These are phyloP conservation scores for Sabellastarte sp. DNA, from an alignment of 2,888 invertebrate genomes.

Conservation along the genomic window DNA sequence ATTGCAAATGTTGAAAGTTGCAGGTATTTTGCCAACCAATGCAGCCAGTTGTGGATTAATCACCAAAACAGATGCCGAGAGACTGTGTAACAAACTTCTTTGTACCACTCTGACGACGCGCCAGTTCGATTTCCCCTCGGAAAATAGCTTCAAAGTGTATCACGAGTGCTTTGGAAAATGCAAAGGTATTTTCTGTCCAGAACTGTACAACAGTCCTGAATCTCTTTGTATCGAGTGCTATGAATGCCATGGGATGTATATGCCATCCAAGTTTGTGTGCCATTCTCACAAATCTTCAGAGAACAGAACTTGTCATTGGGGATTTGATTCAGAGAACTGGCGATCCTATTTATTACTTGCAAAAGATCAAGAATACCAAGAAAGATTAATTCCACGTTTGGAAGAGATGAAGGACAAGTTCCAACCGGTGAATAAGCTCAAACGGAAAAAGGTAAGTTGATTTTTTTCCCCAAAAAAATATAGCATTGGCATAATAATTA, in stretches of 20 bases:
- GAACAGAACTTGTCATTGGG: slow-evolving; percentile 97
- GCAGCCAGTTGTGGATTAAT: slow-evolving; percentile 94
- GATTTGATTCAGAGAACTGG: slow-evolving; percentile 96
- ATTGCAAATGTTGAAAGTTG: slow-evolving; percentile 73
- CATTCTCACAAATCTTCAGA: slow-evolving; percentile 75
- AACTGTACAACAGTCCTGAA: slow-evolving; percentile 72
- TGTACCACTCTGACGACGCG: slow-evolving; percentile 64
- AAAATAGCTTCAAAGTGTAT: slow-evolving; percentile 67
- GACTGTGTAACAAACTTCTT: slow-evolving; percentile 86
- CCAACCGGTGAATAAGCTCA: slow-evolving; percentile 55
- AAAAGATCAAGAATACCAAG: slow-evolving; percentile 70
- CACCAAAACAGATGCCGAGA: slow-evolving; percentile 95
- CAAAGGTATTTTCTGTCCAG: slow-evolving; percentile 82
- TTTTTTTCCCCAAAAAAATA: no score
- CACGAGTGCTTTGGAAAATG: slow-evolving; percentile 98
- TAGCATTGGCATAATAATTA: no score
- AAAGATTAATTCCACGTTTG: slow-evolving; percentile 72
- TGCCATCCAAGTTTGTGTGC: slow-evolving; percentile 85
- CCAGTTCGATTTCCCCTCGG: slow-evolving; percentile 26
- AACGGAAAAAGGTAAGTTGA: slow-evolving; percentile 41
- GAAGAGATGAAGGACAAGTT: slow-evolving; percentile 75
- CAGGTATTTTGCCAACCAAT: slow-evolving; percentile 66
- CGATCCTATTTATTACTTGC: slow-evolving; percentile 84
- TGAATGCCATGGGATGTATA: slow-evolving; percentile 80
- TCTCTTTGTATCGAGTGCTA: slow-evolving; percentile 86